phyloP scores from a whole-genome alignment of 2,113 vertebrate species.

The Malurus melanocephalus region DNA sequence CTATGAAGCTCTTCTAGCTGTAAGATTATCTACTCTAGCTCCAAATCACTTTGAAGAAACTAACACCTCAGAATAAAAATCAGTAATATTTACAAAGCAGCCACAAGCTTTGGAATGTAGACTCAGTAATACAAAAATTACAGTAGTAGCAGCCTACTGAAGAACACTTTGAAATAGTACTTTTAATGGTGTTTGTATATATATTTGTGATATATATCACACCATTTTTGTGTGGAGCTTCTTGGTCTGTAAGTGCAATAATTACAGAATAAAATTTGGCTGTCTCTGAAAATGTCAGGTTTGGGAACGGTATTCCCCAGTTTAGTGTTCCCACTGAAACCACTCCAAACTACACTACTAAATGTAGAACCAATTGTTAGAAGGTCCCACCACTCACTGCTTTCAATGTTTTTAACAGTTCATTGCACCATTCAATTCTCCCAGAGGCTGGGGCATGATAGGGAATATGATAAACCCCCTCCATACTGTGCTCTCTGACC shows the following conservation, averaged over 20 bases:
- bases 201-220: neutral
- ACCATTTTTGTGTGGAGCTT: neutral
- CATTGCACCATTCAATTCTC: neutral
- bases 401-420: neutral
- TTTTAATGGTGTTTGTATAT: neutral
- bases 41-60: neutral
- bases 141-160: neutral
- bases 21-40: neutral
- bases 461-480: neutral
- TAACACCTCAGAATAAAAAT: neutral
- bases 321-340: neutral
- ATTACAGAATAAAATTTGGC: neutral
- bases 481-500: neutral
- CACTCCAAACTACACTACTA: neutral
- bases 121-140: neutral
- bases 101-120: neutral
- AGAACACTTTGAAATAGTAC: neutral
- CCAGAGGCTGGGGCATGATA: neutral
- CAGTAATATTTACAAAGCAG: neutral
- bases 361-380: neutral
- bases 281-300: neutral
- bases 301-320: neutral
- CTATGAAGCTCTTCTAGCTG: neutral
- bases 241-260: neutral
- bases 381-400: neutral